Conservation (phyloP, 1,140 invertebrate genomes). For the Drosophila asahinai region DNA sequence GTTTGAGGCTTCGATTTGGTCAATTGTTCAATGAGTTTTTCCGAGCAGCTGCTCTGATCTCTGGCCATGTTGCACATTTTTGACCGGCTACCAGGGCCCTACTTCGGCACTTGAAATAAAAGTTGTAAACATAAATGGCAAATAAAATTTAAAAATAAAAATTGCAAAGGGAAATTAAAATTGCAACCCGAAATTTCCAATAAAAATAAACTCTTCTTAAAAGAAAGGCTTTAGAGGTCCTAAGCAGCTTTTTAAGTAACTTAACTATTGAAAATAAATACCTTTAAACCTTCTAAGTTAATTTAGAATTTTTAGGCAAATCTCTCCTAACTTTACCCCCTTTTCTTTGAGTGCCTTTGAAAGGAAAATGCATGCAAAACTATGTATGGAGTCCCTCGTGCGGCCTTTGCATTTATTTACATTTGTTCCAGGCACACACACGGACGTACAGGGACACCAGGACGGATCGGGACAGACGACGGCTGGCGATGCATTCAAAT, state of each 20-base stretch:
- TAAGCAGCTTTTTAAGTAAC: too few species aligned
- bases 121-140: neutral
- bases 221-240: too few species aligned
- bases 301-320: too few species aligned
- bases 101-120: conserved; percentile 2
- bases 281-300: neutral
- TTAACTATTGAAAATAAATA: neutral
- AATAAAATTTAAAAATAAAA: too few species aligned
- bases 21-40: conserved; percentile 79
- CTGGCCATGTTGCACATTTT: conserved; percentile 51
- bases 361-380: conserved; percentile 74
- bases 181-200: neutral
- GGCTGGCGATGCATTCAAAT: conserved; percentile 42
- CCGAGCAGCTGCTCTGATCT: conserved; percentile 61
- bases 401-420: conserved; percentile 72
- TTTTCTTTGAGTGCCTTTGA: neutral
- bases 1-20: conserved; percentile 65
- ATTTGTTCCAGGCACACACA: conserved; percentile 53
- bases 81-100: conserved; percentile 15
- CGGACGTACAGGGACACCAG: conserved; percentile 1
- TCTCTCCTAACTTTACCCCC: too few species aligned
- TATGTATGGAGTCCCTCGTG: conserved; percentile 52
- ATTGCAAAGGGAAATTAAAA: neutral
- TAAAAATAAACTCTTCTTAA: too few species aligned
- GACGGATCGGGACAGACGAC: conserved; percentile 15